phyloP scores from a whole-genome alignment of 2,113 vertebrate genomes.

The Grantiella picta region DNA sequence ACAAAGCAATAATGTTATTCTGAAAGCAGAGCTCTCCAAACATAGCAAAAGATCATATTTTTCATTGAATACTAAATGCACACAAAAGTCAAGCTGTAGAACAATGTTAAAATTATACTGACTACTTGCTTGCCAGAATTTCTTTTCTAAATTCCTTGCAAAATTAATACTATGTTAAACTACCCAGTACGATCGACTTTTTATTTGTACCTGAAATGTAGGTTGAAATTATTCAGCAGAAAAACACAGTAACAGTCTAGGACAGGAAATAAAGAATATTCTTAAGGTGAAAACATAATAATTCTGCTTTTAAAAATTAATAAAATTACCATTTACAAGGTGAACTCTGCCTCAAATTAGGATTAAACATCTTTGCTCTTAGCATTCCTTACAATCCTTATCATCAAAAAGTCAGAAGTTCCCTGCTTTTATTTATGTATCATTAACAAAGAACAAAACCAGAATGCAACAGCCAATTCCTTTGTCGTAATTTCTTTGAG shows the following conservation, averaged over 20 bases:
- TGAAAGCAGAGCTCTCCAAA: conserved; percentile 38
- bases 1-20: conserved; percentile 37
- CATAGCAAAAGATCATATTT: conserved; percentile 24
- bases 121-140: background rate
- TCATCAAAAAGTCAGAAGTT: background rate
- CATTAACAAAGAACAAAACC: background rate
- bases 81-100: background rate
- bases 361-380: background rate
- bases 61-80: background rate
- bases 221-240: background rate
- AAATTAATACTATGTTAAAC: conserved; percentile 1
- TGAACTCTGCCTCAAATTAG: background rate
- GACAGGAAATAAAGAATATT: background rate
- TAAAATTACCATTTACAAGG: background rate
- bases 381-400: background rate
- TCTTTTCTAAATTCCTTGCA: background rate
- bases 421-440: background rate
- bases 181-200: background rate
- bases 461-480: background rate
- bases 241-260: background rate
- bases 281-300: background rate
- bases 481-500: background rate
- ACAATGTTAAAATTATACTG: conserved; percentile 18
- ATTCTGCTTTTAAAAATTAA: background rate
- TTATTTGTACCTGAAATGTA: background rate